Evolutionary conservation across 2,113 vertebrate species (phyloP).

Genomic region (Phaethon lepturus): DNA sequence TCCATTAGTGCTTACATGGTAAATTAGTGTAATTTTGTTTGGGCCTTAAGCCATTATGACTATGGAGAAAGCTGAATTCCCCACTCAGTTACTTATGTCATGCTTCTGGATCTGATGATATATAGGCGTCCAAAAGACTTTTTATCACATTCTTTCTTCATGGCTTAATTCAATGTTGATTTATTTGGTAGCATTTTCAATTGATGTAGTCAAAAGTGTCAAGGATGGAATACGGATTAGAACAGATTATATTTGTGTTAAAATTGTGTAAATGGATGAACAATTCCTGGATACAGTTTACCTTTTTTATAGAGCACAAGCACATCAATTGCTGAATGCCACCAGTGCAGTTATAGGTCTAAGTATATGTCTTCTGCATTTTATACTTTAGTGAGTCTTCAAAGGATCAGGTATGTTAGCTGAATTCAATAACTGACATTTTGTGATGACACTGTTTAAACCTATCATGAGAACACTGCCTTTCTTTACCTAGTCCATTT

Average conservation of each 20-base stretch:
- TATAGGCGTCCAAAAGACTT: constrained; percentile 63
- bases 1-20: constrained; percentile 34
- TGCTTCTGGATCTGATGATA: constrained; percentile 60
- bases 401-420: neutral
- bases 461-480: neutral
- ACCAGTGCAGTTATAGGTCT: neutral
- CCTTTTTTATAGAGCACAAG: neutral
- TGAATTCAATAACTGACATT: neutral
- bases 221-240: constrained; percentile 74
- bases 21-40: constrained; percentile 61
- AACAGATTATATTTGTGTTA: constrained; percentile 69
- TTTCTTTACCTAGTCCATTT: neutral
- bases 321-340: neutral
- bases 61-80: constrained; percentile 54
- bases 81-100: constrained; percentile 27
- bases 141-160: constrained; percentile 68
- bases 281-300: neutral
- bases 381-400: neutral
- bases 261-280: constrained; percentile 47
- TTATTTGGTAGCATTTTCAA: constrained; percentile 69
- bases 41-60: constrained; percentile 45
- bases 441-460: neutral
- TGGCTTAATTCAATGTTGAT: constrained; percentile 74
- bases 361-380: neutral
- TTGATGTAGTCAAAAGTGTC: constrained; percentile 67